A percentile compares a stretch with the other conserved stretches of the same genome.
Conservation (phyloP, 2,113 vertebrate species). For the Sylvietta virens region DNA sequence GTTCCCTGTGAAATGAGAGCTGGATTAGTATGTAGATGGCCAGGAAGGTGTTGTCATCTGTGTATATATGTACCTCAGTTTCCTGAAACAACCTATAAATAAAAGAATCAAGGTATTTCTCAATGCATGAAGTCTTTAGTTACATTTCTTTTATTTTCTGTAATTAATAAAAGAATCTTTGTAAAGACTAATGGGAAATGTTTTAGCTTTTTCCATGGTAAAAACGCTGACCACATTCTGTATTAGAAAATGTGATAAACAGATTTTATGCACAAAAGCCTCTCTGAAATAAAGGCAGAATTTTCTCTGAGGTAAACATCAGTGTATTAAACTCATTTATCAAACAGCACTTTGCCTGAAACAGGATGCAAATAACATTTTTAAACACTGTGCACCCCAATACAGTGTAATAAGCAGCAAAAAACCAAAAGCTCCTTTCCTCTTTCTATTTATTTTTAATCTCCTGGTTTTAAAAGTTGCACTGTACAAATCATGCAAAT, state of each 20-base stretch:
- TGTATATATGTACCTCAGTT: background rate
- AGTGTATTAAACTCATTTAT: slow-evolving; percentile 10
- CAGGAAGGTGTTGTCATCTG: background rate
- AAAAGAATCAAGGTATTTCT: background rate
- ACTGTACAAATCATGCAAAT: background rate
- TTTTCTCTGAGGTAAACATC: background rate
- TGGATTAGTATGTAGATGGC: background rate
- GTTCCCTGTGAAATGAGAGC: background rate
- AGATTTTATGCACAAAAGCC: background rate
- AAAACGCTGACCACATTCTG: background rate
- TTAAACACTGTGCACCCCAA: background rate
- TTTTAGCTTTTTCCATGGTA: background rate
- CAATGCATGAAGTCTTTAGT: background rate
- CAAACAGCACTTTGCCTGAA: background rate
- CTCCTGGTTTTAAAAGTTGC: background rate
- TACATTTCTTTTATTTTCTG: background rate
- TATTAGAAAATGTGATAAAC: background rate
- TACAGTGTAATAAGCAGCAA: background rate
- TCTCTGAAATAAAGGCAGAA: background rate
- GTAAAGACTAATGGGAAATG: background rate
- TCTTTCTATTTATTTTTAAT: background rate
- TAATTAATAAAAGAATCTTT: background rate
- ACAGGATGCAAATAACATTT: background rate
- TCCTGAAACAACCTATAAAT: background rate
- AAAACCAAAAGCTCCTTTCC: background rate